Conservation (phyloP, 1,140 invertebrate species). For the Kradibia gibbosae region DNA sequence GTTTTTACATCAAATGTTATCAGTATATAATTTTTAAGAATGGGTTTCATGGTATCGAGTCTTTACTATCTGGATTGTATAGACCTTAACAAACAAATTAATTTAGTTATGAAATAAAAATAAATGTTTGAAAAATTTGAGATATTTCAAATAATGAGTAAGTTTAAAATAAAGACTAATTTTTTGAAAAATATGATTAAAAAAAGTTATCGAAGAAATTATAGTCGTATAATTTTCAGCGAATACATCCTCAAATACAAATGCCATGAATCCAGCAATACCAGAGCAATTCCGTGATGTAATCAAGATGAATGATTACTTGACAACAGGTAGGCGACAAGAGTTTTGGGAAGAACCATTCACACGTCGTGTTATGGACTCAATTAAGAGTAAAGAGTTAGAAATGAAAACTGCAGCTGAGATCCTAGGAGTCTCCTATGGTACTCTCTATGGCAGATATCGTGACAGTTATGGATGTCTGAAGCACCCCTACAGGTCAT, state of each 20-base stretch:
- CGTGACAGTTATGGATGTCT: conserved; percentile 90
- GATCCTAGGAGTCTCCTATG: conserved; percentile 89
- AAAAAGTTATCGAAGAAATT: background rate
- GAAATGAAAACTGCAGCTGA: conserved; percentile 95
- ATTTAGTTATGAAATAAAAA: too few relatives aligned
- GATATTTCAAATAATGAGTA: too few relatives aligned
- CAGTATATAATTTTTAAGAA: too few relatives aligned
- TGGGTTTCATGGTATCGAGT: too few relatives aligned
- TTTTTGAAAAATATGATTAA: background rate
- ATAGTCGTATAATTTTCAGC: conserved; percentile 39
- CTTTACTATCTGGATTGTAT: too few relatives aligned
- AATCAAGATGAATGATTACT: conserved; percentile 90
- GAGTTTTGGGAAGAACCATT: conserved; percentile 94
- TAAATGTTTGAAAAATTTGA: too few relatives aligned
- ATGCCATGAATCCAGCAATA: conserved; percentile 66
- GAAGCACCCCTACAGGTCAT: conserved; percentile 83
- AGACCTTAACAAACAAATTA: too few relatives aligned
- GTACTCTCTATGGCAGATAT: conserved; percentile 89
- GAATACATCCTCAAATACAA: conserved; percentile 64
- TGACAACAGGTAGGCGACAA: conserved; percentile 86
- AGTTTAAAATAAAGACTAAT: background rate
- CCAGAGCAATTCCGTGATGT: conserved; percentile 81
- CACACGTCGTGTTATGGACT: conserved; percentile 87
- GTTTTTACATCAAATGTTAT: too few relatives aligned
- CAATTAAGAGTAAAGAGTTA: conserved; percentile 89